Conservation (phyloP, 2,888 invertebrate genomes). For the Cinara cedri region DNA sequence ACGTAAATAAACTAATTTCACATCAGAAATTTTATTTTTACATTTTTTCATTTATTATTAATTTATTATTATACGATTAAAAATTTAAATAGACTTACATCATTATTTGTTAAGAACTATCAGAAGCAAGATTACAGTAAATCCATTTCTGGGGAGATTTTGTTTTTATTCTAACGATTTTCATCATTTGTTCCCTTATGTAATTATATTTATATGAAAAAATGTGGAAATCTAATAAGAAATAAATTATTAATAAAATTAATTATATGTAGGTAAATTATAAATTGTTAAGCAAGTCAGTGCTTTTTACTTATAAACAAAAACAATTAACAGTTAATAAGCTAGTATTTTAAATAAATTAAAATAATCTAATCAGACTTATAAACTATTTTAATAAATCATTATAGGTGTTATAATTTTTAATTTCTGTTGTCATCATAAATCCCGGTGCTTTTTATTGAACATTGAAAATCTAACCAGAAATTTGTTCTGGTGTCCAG, state of each 20-base stretch:
- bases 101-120: neutral
- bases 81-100: slow-evolving; percentile 3
- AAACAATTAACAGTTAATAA: too few relatives aligned
- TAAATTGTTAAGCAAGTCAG: neutral
- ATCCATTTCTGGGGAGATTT: neutral
- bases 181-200: too few relatives aligned
- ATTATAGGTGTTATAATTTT: neutral
- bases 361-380: neutral
- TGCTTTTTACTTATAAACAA: slow-evolving; percentile 9
- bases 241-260: too few relatives aligned
- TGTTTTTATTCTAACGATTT: too few relatives aligned
- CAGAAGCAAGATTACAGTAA: slow-evolving; percentile 1
- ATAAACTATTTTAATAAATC: neutral
- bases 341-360: neutral
- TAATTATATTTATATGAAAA: too few relatives aligned
- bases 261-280: too few relatives aligned
- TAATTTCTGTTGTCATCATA: neutral
- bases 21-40: slow-evolving; percentile 23
- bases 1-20: neutral
- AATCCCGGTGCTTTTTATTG: too few relatives aligned
- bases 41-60: neutral
- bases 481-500: neutral
- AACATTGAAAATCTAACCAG: neutral
- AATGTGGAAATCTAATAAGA: too few relatives aligned
- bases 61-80: neutral